Percentiles rank a stretch among this genome's conserved stretches.
These are phyloP conservation scores for Meleagris gallopavo DNA, from an alignment of 2,113 vertebrate species.

Conservation along the genomic window DNA sequence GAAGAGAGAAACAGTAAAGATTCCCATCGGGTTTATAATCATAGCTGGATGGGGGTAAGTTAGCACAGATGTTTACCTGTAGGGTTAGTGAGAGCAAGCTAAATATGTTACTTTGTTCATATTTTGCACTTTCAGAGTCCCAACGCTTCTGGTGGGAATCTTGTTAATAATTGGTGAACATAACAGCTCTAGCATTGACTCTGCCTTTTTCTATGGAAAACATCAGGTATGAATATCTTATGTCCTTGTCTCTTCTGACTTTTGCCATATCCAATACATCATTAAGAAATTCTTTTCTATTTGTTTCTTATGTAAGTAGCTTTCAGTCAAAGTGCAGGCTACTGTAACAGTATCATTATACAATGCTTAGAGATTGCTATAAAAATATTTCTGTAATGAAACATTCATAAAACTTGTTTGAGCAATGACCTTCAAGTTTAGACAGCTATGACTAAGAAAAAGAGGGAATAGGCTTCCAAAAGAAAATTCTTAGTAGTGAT, in stretches of 20 bases:
- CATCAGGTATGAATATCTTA: slow-evolving; percentile 82
- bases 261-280: background rate
- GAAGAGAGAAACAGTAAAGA: slow-evolving; percentile 81
- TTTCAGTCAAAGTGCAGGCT: background rate
- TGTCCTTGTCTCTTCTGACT: background rate
- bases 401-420: background rate
- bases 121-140: slow-evolving; percentile 80
- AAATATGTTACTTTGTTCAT: background rate
- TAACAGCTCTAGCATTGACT: slow-evolving; percentile 82
- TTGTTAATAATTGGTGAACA: slow-evolving; percentile 86
- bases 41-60: slow-evolving; percentile 96
- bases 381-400: slow-evolving; percentile 25
- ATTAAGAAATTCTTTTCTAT: background rate
- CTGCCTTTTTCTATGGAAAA: slow-evolving; percentile 92
- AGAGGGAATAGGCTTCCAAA: slow-evolving; percentile 1
- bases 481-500: background rate
- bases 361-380: background rate
- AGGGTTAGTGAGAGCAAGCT: background rate
- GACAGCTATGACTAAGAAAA: background rate
- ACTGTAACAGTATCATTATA: background rate
- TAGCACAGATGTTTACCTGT: background rate
- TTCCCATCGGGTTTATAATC: slow-evolving; percentile 83
- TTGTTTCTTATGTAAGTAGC: background rate
- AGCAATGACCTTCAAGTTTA: background rate
- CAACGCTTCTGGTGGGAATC: slow-evolving; percentile 83